Percentiles rank a stretch among this genome's conserved stretches.
These are phyloP conservation scores for Epistrophe eligans DNA, from an alignment of 2,888 invertebrate species.

Conservation along the genomic window DNA sequence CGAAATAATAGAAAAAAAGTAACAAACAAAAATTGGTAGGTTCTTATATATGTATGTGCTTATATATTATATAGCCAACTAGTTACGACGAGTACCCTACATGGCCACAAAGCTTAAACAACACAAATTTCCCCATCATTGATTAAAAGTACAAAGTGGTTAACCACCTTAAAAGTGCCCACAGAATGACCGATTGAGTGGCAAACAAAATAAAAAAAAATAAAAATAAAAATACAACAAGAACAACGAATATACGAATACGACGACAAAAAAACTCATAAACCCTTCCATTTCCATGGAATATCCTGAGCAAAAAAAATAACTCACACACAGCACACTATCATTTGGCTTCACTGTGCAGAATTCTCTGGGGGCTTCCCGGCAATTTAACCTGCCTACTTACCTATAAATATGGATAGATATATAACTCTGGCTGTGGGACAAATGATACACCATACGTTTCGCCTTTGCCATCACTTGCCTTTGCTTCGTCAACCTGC, in stretches of 20 bases:
- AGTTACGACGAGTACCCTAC: conserved; percentile 8
- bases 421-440: conserved; percentile 25
- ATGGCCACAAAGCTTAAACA: conserved; percentile 56
- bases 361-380: conserved; percentile 65
- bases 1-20: background rate
- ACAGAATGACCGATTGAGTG: conserved; percentile 75
- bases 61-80: no score
- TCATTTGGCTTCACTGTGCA: conserved; percentile 69
- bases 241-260: background rate
- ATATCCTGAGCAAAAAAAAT: conserved; percentile 48
- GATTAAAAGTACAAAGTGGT: conserved; percentile 73
- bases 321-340: conserved; percentile 47
- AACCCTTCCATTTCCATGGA: conserved; percentile 25
- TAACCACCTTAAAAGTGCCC: conserved; percentile 67
- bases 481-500: conserved; percentile 34
- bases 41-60: background rate
- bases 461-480: conserved; percentile 25
- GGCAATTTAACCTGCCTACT: conserved; percentile 75
- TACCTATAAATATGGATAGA: conserved; percentile 25
- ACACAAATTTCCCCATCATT: conserved; percentile 61
- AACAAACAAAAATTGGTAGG: conserved; percentile 8
- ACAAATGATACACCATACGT: conserved; percentile 30
- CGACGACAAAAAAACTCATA: conserved; percentile 8
- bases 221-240: conserved; percentile 5
- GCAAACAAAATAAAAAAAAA: conserved; percentile 18